Evolutionary conservation across 2,113 vertebrate genomes (phyloP), one percentile per base, ranked within the genome.

Genomic region (Mustela nigripes): DNA sequence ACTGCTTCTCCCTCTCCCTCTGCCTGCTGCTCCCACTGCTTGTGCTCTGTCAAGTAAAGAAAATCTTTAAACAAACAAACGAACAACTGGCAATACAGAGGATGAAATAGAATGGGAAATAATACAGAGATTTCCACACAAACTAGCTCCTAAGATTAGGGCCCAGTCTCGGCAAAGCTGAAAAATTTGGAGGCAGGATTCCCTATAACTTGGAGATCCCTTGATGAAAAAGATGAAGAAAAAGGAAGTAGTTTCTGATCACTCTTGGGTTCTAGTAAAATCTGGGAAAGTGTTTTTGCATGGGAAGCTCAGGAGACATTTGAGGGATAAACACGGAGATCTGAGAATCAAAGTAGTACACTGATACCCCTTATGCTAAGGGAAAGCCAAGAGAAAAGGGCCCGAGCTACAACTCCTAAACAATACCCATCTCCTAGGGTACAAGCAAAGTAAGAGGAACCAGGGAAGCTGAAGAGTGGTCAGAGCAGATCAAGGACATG

Each of bases 271-370:
- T 69, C 58, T 71, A 85, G 22, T 67, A 4, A 1, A 39, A 88
- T 67, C 1, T 81, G 63, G 45, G 16, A 42, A 80, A 58, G 0
- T 95, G 24, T 39, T 82, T 95, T 50, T 82, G 36, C 14, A 0
- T 39, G 33, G 42, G 24, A 94, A 53, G 53, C 11, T 89, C 53
- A 28, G 36, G 36, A 9, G 42, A 71, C 24, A 24, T 12, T 31
- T 53, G 39, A 6, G 39, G 24, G 7, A 73, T 11, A 88, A 60
- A 48, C 2, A 50, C 0, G 81, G 50, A 94, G 65, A 91, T 58
- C 2, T 42, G 39, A 97, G 60, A 89, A 81, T 36, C 21, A 95
- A 31, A 95, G n/a, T 45, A 80, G 79, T 24, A 73, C 21, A 89
- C 5, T 3, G 12, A 16, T 65, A 15, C 3, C 15, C 65, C 67